phyloP scores from a whole-genome alignment of 2,888 invertebrate genomes.

The Synergus laeviventris region DNA sequence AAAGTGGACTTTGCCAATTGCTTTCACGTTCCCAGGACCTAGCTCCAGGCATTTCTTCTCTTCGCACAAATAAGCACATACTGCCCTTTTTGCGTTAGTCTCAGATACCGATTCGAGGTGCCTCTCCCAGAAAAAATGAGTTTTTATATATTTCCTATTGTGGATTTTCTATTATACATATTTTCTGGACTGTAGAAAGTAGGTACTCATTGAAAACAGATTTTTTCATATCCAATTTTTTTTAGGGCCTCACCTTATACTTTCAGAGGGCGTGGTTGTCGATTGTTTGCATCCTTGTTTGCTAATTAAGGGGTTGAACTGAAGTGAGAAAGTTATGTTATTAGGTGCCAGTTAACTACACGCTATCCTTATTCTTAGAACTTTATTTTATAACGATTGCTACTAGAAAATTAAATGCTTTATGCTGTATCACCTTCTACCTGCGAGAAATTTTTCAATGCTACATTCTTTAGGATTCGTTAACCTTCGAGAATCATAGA shows the following conservation, averaged over 20 bases:
- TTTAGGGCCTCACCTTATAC: conserved; percentile 24
- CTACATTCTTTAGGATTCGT: conserved; percentile 25
- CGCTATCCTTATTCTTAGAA: neutral
- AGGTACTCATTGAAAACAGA: neutral
- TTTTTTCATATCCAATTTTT: conserved; percentile 39
- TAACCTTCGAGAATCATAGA: conserved; percentile 14
- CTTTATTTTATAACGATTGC: neutral
- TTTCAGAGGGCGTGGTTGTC: neutral
- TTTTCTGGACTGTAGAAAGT: neutral
- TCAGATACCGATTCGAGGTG: neutral
- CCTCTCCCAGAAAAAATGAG: neutral
- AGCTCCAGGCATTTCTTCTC: neutral
- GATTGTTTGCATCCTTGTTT: conserved; percentile 25
- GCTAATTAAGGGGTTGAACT: conserved; percentile 41
- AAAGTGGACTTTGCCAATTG: conserved; percentile 32
- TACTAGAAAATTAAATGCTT: conserved; percentile 16
- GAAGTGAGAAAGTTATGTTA: conserved; percentile 39
- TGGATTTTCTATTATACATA: no score
- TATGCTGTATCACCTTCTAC: conserved; percentile 29
- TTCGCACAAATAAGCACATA: neutral
- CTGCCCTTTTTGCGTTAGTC: neutral
- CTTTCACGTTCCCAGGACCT: conserved; percentile 31
- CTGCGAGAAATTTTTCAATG: conserved; percentile 31
- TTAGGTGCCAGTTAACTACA: conserved; percentile 1
- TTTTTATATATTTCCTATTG: neutral